phyloP scores from a whole-genome alignment of 1,140 invertebrate genomes.

The Anastatus disparis region DNA sequence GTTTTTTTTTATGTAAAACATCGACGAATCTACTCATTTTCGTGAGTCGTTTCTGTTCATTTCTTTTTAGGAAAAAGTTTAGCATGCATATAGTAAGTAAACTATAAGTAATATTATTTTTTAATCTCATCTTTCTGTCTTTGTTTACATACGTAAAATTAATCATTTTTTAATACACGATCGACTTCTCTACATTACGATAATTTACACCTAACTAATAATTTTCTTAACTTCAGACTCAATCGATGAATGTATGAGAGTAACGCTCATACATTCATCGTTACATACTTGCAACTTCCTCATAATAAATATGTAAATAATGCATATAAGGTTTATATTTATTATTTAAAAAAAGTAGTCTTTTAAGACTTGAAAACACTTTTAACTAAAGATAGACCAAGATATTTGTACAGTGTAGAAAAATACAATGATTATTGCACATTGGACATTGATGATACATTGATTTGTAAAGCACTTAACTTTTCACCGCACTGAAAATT shows the following conservation, averaged over 20 bases:
- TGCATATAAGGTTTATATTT: background rate
- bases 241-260: background rate
- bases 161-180: background rate
- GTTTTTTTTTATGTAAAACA: constrained; percentile 25
- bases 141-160: background rate
- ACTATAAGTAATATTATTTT: background rate
- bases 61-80: background rate
- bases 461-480: constrained; percentile 28
- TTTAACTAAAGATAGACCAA: constrained; percentile 24
- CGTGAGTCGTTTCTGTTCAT: background rate
- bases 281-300: background rate
- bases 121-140: background rate
- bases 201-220: too few species aligned
- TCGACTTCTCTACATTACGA: background rate
- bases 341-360: constrained; percentile 26
- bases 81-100: constrained; percentile 10
- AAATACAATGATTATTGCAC: constrained; percentile 33
- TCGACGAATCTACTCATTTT: background rate
- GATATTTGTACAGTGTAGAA: constrained; percentile 31
- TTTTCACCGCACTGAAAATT: constrained; percentile 38
- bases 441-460: constrained; percentile 32
- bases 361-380: constrained; percentile 2
- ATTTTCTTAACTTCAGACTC: too few species aligned
- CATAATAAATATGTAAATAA: constrained; percentile 14
- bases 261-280: background rate